These are phyloP conservation scores for Dastarcus helophoroides DNA, from an alignment of 2,888 invertebrate genomes.

Conservation along the genomic window DNA sequence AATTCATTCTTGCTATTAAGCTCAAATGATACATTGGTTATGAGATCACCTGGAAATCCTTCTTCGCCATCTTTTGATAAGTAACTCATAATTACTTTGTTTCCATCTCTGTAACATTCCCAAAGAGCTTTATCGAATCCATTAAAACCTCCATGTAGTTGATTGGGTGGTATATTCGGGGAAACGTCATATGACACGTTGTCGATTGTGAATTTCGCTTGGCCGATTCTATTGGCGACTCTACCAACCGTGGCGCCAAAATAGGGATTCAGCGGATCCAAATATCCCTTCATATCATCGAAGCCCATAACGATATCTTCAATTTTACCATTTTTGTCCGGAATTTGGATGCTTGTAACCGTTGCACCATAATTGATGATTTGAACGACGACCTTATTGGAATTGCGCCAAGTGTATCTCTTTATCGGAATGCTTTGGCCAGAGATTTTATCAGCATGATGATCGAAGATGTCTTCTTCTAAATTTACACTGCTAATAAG, in stretches of 20 bases:
- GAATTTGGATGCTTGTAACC: constrained; percentile 65
- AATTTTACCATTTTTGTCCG: constrained; percentile 58
- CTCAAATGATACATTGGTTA: constrained; percentile 57
- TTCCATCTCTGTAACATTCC: constrained; percentile 49
- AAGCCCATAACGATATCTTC: constrained; percentile 77
- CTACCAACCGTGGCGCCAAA: constrained; percentile 84
- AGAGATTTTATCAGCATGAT: constrained; percentile 25
- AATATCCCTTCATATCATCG: constrained; percentile 67
- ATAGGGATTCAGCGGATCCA: constrained; percentile 58
- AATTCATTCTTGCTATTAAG: constrained; percentile 65
- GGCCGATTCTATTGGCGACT: constrained; percentile 69
- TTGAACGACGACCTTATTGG: constrained; percentile 51
- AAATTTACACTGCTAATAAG: too few species aligned
- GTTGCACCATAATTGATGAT: constrained; percentile 80
- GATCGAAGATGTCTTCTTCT: constrained; percentile 32
- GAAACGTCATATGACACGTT: constrained; percentile 58
- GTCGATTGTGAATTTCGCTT: constrained; percentile 57
- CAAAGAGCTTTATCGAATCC: constrained; percentile 77
- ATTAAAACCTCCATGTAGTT: constrained; percentile 72
- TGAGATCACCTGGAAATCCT: constrained; percentile 79
- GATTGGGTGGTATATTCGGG: constrained; percentile 56
- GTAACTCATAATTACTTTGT: constrained; percentile 60
- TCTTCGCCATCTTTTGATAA: constrained; percentile 70
- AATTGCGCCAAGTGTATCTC: constrained; percentile 57
- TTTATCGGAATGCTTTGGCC: constrained; percentile 39